These are phyloP conservation scores for Urocolius indicus DNA, from an alignment of 2,113 vertebrate genomes.

Conservation along the genomic window DNA sequence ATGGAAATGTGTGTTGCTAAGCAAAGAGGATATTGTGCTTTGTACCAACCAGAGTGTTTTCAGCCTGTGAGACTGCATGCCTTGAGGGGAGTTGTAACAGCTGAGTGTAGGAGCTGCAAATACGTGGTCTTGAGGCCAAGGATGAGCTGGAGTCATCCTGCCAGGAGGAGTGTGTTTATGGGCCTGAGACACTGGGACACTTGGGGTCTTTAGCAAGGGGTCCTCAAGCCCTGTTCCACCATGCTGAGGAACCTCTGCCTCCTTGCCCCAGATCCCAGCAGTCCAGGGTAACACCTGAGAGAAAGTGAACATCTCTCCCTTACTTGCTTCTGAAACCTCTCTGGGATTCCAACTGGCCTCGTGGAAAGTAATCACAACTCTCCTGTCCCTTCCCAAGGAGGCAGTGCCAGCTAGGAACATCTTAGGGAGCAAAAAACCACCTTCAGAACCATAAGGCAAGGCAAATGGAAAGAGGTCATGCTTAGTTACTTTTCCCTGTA, in stretches of 20 bases:
- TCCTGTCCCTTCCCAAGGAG: not conserved
- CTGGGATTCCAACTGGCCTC: not conserved
- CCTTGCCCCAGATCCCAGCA: not conserved
- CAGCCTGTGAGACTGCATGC: not conserved
- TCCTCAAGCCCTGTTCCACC: not conserved
- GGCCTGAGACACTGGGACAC: not conserved
- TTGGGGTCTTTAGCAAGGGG: not conserved
- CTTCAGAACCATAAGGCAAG: not conserved
- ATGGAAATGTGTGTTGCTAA: constrained; percentile 29
- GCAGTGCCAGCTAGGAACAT: not conserved
- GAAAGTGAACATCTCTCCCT: not conserved
- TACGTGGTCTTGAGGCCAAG: not conserved
- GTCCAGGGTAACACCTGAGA: not conserved
- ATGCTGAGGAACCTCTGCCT: not conserved
- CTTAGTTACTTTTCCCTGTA: constrained; percentile 18
- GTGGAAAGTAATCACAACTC: not conserved
- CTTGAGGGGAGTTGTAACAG: not conserved
- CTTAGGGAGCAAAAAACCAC: not conserved
- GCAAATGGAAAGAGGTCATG: not conserved
- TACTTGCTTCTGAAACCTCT: not conserved
- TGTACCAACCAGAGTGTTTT: not conserved
- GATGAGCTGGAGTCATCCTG: not conserved
- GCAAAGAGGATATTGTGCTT: constrained; percentile 21
- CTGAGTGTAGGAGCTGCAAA: not conserved
- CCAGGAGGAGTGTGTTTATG: not conserved